Evolutionary conservation across 2,113 vertebrate species (phyloP), one percentile per base, ranked within the genome.

Genomic region (Jaculus jaculus): DNA sequence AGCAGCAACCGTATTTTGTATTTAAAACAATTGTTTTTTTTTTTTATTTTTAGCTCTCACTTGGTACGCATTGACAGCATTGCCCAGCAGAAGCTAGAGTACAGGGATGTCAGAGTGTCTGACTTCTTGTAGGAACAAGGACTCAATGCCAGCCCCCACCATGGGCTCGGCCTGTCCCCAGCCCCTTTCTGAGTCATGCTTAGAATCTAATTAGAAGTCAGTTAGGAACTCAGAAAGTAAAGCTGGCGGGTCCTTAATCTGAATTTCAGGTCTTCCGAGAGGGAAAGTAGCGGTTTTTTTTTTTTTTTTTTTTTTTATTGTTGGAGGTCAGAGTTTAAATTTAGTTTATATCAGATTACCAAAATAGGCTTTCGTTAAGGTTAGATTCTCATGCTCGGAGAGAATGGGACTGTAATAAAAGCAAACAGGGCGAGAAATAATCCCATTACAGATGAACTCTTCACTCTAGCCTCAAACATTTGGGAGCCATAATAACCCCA

Each of bases 311-410:
- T n/a, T 98, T 98, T 98, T 98, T 98, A 98, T 98, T 97, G 97
- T 97, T 95, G 96, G 79, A 97, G 98, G 98, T 97, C 98, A 98
- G 96, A 98, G 98, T 98, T 98, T 97, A 98, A 96, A 98, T 98
- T 98, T 98, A 97, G 97, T 98, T 98, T 98, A 98, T 98, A 98
- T 98, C 98, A 79, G 96, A 98, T 98, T 98, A 98, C 98, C 97
- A 97, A 98, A 98, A 98, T 98, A 98, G 69, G 97, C 98, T 98
- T 98, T 98, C 89, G 89, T 96, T 97, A 96, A 98, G 97, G 97
- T 98, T 98, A 98, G 97, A 98, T 98, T 98, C 98, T 98, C 98
- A 98, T 97, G 98, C 98, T 98, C 95, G 85, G 97, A 97, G 97
- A 96, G 97, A 98, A 97, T 97, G 63, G 26, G 96, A 96, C 96